These are phyloP conservation scores for Hippocampus barbouri DNA, from an alignment of 2,113 vertebrate species.

Conservation along the genomic window DNA sequence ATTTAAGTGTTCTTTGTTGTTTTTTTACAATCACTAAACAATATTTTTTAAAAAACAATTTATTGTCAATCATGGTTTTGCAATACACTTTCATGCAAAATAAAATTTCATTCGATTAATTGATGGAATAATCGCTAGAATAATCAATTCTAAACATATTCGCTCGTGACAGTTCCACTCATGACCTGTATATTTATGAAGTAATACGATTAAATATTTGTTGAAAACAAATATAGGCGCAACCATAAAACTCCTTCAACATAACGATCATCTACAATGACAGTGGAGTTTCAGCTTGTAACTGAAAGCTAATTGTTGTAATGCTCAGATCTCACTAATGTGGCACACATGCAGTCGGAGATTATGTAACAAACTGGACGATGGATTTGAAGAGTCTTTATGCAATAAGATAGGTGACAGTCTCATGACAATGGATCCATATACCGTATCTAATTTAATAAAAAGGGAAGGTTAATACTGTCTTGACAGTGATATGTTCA, in stretches of 20 bases:
- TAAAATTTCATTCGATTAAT: too few species aligned
- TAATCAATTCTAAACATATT: too few species aligned
- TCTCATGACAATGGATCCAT: neutral
- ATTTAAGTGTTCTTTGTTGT: too few species aligned
- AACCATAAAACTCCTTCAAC: neutral
- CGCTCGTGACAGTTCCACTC: too few species aligned
- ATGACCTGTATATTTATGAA: neutral
- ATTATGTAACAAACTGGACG: neutral
- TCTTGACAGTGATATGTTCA: too few species aligned
- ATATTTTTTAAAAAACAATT: too few species aligned
- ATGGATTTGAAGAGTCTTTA: neutral
- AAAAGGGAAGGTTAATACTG: too few species aligned
- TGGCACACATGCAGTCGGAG: neutral
- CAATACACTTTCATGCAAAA: too few species aligned
- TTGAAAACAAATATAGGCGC: neutral
- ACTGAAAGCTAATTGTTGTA: neutral
- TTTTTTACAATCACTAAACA: too few species aligned
- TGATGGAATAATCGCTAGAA: too few species aligned
- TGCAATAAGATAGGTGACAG: neutral
- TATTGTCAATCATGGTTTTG: too few species aligned
- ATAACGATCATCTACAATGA: neutral
- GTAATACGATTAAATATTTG: neutral
- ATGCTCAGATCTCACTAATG: neutral
- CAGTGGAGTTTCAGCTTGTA: neutral
- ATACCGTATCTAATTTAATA: neutral